Percentiles rank a stretch among this genome's conserved stretches.
phyloP scores from a whole-genome alignment of 2,113 vertebrate species.

The Eurystomus gularis region DNA sequence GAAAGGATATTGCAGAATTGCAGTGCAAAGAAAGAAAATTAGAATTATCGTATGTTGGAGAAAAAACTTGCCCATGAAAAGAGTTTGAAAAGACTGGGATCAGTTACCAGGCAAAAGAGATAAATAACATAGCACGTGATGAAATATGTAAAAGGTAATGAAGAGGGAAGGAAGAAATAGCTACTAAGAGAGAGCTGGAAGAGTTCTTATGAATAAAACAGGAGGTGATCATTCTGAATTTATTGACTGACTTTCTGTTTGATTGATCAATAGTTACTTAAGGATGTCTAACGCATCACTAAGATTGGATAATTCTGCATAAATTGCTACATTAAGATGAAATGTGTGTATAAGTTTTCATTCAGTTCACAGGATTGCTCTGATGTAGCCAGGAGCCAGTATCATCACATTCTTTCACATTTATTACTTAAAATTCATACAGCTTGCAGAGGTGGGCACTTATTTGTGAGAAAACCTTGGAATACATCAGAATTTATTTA shows the following conservation, averaged over 20 bases:
- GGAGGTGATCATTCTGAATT: neutral
- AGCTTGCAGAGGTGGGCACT: neutral
- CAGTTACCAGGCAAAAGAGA: neutral
- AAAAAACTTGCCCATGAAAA: neutral
- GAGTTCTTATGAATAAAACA: slow-evolving; percentile 1
- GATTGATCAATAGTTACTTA: neutral
- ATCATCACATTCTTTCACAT: neutral
- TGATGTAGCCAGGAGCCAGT: neutral
- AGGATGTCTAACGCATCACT: neutral
- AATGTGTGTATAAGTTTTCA: neutral
- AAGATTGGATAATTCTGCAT: neutral
- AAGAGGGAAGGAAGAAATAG: neutral
- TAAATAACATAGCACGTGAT: neutral
- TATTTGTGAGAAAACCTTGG: neutral
- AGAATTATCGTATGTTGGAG: neutral
- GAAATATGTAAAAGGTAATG: neutral
- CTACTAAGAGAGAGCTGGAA: neutral
- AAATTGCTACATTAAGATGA: neutral
- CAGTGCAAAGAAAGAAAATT: neutral
- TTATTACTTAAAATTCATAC: neutral
- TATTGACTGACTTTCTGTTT: slow-evolving; percentile 2
- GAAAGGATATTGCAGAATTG: neutral
- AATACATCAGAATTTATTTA: neutral
- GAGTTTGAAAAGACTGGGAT: neutral
- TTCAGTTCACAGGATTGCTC: neutral